Base-by-base conservation (phyloP, 2,888 invertebrate species). In the Doris montereyensis region DNA sequence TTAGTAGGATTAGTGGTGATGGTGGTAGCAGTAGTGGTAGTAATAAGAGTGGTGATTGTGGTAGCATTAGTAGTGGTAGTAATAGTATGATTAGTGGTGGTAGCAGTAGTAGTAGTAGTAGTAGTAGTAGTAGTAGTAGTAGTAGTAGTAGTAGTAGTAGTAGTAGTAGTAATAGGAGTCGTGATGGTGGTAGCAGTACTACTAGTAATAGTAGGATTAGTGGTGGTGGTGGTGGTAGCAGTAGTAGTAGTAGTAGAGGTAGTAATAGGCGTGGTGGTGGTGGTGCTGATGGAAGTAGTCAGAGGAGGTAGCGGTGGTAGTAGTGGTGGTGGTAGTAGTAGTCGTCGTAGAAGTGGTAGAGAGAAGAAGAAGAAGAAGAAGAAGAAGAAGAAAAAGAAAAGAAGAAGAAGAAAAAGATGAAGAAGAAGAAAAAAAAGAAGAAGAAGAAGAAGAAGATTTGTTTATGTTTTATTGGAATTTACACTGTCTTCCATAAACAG, bases 221-320 rank as follows among this genome's bases (percentile, higher is more conserved):
- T 74, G 58, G 13, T 57, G 34, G 32, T 58, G 34, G 21, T 26
- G 21, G 32, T 30, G 21, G 32, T 74, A 34, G 32, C 30, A 32
- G 21, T 60, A 30, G 60, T 73, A 57, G 30, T 73, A 57, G n/a
- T 57, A 73, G n/a, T 57, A 57, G 30, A 57, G 32, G n/a, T 52
- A 57, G 30, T 73, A 57, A 21, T 57, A 73, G 30, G 26, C 26
- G 26, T 26, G 57, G 26, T 73, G 57, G 30, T 41, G n/a, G n/a
- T n/a, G n/a, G n/a, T n/a, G n/a, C n/a, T n/a, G n/a, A n/a, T n/a
- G n/a, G n/a, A n/a, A n/a, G n/a, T n/a, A n/a, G n/a, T n/a, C n/a
- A n/a, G n/a, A n/a, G n/a, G n/a, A n/a, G n/a, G 52, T 41, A 41
- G 52, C 17, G 17, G 52, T 41, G 17, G n/a, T n/a, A n/a, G n/a